phyloP scores from a whole-genome alignment of 2,797 vertebrate species.

The Danio aesculapii region DNA sequence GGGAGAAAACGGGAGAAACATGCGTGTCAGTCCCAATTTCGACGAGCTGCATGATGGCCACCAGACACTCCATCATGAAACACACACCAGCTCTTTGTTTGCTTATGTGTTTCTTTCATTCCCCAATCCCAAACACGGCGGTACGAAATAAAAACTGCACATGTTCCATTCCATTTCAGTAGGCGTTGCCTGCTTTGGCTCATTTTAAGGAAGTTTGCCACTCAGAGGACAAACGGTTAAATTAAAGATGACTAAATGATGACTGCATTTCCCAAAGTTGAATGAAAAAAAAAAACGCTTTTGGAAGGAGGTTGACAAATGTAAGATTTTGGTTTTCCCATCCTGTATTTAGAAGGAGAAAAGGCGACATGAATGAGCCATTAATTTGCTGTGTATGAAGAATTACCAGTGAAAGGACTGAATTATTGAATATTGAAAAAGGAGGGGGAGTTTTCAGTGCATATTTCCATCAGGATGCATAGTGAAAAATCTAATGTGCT shows the following conservation, averaged over 20 bases:
- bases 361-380: slow-evolving; percentile 38
- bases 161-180: slow-evolving; percentile 88
- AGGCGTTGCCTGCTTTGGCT: slow-evolving; percentile 86
- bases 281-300: slow-evolving; percentile 64
- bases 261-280: slow-evolving; percentile 78
- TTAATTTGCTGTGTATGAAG: slow-evolving; percentile 47
- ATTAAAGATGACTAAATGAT: slow-evolving; percentile 68
- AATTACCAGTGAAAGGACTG: slow-evolving; percentile 22
- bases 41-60: slow-evolving; percentile 84
- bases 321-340: slow-evolving; percentile 52
- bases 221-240: slow-evolving; percentile 88
- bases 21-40: slow-evolving; percentile 92
- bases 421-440: slow-evolving; percentile 27
- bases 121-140: slow-evolving; percentile 70
- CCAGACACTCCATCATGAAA: slow-evolving; percentile 90
- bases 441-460: background rate
- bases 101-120: slow-evolving; percentile 69
- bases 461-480: slow-evolving; percentile 10
- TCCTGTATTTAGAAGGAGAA: slow-evolving; percentile 42
- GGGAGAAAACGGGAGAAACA: slow-evolving; percentile 90
- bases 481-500: slow-evolving; percentile 42
- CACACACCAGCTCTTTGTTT: slow-evolving; percentile 93
- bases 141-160: slow-evolving; percentile 79
- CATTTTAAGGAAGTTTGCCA: slow-evolving; percentile 90
- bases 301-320: slow-evolving; percentile 59